These are phyloP conservation scores for Cavia porcellus DNA, from an alignment of 2,113 vertebrate genomes.

Conservation along the genomic window DNA sequence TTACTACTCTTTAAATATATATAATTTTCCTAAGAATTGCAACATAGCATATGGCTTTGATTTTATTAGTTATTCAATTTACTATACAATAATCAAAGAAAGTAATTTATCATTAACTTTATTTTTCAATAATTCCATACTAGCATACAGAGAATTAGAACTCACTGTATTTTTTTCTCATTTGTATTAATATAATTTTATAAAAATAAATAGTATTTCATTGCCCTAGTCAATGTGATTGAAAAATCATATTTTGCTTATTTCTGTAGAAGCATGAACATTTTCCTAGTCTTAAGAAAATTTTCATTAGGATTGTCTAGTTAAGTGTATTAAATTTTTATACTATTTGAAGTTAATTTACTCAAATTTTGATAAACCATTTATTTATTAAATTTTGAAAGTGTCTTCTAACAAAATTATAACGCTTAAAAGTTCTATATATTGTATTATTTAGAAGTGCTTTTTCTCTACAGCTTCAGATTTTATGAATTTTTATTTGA, in stretches of 20 bases:
- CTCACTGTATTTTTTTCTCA: background rate
- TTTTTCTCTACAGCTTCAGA: background rate
- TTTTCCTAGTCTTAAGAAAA: background rate
- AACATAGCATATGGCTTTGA: background rate
- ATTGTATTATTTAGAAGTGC: background rate
- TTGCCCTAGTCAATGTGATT: background rate
- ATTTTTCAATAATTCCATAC: background rate
- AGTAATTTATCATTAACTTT: background rate
- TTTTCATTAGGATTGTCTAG: background rate
- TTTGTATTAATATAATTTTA: background rate
- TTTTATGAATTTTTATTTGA: background rate
- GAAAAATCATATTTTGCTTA: background rate
- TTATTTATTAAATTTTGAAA: background rate
- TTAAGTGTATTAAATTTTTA: background rate
- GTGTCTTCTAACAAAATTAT: background rate
- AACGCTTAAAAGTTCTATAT: background rate
- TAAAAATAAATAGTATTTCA: background rate
- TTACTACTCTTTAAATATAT: background rate
- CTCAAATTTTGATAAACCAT: background rate
- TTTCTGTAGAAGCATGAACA: background rate
- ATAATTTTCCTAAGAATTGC: background rate
- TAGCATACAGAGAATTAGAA: background rate
- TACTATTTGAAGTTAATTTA: background rate
- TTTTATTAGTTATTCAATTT: background rate
- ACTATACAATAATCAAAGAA: background rate